Evolutionary conservation across 2,113 vertebrate species (phyloP), one percentile per base, ranked within the genome.

Genomic region (Laticauda colubrina): DNA sequence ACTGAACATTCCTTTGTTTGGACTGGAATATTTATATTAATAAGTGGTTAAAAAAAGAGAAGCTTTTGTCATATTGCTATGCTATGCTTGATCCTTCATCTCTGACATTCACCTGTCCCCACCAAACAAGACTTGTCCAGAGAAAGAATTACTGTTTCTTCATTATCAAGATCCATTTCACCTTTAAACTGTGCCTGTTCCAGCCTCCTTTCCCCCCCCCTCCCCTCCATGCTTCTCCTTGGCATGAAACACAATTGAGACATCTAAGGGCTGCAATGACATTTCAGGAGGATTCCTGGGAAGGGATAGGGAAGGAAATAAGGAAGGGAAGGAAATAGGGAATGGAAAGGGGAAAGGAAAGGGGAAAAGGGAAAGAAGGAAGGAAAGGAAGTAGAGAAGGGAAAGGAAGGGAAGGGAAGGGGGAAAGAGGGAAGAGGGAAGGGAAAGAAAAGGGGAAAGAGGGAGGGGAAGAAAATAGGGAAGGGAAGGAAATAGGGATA

Each of bases 131-230:
- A 96, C 87, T 93, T 94, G 96, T 97, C 97, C 96, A 97, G 96
- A 94, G 61, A 88, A 96, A 97, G 96, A 97, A 95, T 51, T 3
- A 96, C 96, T 97, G 96, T 96, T 96, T 97, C 97, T 97, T 98
- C 97, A 97, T 98, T 98, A 98, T 97, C 96, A 97, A 97, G 97
- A 97, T 96, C 96, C 96, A 95, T 94, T 97, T 97, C 97, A 97
- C 98, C 97, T 98, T 97, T 97, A 97, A 97, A 97, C 93, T 97
- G 96, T 96, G 95, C 96, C 89, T 15, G 26, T 2, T 10, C 56
- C 2, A 14, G 5, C 55, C 59, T 34, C 7, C 39, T 29, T 24
- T 45, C 64, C 6, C 23, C n/a, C 53, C 14, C 54, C 21, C 43
- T 59, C 51, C 4, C 34, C 24, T 5, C 34, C 24, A 85, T 92